Evolutionary conservation across 1,140 invertebrate genomes (phyloP), one percentile per base, ranked within the genome.

Genomic region (Anastrepha ludens): DNA sequence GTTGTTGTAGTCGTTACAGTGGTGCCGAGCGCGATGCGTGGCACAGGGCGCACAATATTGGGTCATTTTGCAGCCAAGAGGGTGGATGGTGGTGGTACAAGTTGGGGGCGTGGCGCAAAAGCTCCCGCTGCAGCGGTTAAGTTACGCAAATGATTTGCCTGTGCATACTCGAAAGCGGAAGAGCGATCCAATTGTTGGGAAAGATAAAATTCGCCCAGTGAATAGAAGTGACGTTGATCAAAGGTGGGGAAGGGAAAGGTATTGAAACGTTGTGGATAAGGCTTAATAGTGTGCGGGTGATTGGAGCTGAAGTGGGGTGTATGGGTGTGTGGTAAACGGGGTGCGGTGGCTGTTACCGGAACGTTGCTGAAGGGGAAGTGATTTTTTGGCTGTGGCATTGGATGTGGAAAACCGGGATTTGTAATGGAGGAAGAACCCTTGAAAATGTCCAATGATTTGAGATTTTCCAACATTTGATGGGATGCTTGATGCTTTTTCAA

Each of bases 401-500:
- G 8, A 87, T 60, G 70, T 0, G 70, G 2, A 17, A 47, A 74
- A 47, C 15, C n/a, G 3, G 44, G 74, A 6, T 58, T 47, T 13
- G 85, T 55, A 29, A 55, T 74, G 39, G 85, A 3, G 6, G 86
- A 4, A 1, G 78, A 62, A 2, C 78, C 87, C 85, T 90, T 91
- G 47, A 93, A 93, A 15, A 92, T 90, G 8, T 93, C 91, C 74
- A 92, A 78, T 11, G 74, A 89, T 86, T 91, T 91, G 0, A 93
- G 90, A 89, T 90, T 91, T 59, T 92, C 90, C 70, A 93, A 74
- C 90, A 93, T 92, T 59, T 93, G 90, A 88, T 92, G 92, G n/a
- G 91, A 93, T 0, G 93, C 93, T 59, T 94, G 94, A 81, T 95
- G 94, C 89, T 98, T 98, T 88, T 96, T 95, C 0, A 98, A 93